A percentile compares a stretch with the other conserved stretches of the same genome.
Conservation (phyloP, 2,888 invertebrate species). For the Rapana venosa region DNA sequence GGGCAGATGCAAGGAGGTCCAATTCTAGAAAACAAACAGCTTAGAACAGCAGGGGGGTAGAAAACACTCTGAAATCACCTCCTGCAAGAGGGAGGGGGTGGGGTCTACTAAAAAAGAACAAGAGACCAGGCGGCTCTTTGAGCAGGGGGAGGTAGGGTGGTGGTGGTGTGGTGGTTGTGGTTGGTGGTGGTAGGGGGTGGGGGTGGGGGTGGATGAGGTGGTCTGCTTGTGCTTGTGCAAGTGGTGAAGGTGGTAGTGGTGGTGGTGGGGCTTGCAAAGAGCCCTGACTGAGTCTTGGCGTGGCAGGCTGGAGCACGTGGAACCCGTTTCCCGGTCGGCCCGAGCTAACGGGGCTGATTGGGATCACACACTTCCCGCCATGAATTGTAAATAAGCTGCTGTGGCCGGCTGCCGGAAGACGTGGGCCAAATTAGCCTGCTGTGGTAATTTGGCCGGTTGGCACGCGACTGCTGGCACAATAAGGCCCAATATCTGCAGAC, state of each 20-base stretch:
- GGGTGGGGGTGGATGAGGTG: not conserved
- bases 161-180: not conserved
- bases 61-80: constrained; percentile 41
- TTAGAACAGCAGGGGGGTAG: constrained; percentile 42
- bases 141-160: not conserved
- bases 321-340: constrained; percentile 26
- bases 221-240: not conserved
- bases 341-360: constrained; percentile 50
- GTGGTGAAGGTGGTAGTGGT: not conserved
- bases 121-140: constrained; percentile 32
- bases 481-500: constrained; percentile 60
- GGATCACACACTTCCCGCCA: constrained; percentile 56
- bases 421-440: constrained; percentile 61
- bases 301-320: constrained; percentile 31
- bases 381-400: constrained; percentile 62
- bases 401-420: constrained; percentile 56
- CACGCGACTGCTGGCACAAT: constrained; percentile 64
- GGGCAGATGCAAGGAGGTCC: constrained; percentile 42
- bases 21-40: constrained; percentile 45
- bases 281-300: not conserved
- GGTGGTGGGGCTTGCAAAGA: not conserved
- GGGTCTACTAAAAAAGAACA: not conserved
- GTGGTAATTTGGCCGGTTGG: constrained; percentile 59
- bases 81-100: constrained; percentile 11
- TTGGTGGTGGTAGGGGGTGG: not conserved